Percentiles rank a stretch among this genome's conserved stretches.
These are phyloP conservation scores for Linyphia triangularis DNA, from an alignment of 2,888 invertebrate species.

Conservation along the genomic window DNA sequence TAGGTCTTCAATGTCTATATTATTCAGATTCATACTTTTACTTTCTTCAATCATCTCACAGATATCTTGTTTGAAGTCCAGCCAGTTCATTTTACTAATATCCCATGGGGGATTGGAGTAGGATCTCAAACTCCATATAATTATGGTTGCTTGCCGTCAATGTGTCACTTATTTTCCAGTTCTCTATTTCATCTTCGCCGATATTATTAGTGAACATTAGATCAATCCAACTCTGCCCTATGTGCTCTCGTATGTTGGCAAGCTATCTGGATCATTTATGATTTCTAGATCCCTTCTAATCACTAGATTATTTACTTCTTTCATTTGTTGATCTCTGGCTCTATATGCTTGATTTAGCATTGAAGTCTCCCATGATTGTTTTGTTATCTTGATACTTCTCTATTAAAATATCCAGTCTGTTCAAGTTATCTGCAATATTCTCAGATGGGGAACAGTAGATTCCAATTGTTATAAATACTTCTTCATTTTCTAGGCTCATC, in stretches of 20 bases:
- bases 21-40: too few relatives aligned
- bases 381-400: neutral
- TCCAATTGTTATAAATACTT: neutral
- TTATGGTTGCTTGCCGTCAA: too few relatives aligned
- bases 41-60: too few relatives aligned
- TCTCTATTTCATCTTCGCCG: neutral
- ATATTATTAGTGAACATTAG: neutral
- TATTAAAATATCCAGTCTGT: neutral
- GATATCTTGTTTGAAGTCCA: too few relatives aligned
- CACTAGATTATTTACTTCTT: neutral
- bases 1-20: too few relatives aligned
- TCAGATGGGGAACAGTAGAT: neutral
- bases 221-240: neutral
- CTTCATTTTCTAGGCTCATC: too few relatives aligned
- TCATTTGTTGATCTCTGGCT: neutral
- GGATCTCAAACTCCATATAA: too few relatives aligned
- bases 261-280: neutral
- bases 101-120: too few relatives aligned
- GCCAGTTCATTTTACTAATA: too few relatives aligned
- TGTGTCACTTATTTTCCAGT: neutral
- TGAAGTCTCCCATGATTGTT: neutral
- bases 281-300: neutral
- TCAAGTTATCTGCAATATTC: neutral
- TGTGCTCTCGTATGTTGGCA: neutral
- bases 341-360: neutral